Evolutionary conservation across 2,113 vertebrate genomes (phyloP).

Genomic region (Calidris pygmaea): DNA sequence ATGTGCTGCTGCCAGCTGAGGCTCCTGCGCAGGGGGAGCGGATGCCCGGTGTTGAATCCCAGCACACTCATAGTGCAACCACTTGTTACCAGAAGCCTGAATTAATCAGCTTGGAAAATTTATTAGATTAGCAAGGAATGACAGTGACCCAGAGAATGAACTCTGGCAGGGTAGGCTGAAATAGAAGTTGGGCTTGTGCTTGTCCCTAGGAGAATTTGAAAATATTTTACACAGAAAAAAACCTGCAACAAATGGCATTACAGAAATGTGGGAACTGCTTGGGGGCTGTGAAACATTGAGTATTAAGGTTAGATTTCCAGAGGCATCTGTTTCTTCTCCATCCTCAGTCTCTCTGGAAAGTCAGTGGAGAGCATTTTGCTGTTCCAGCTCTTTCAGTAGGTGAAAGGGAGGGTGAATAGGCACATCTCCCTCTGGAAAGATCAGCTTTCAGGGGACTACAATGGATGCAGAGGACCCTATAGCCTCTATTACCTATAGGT

Average conservation of each 20-base stretch:
- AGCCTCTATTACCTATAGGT: neutral
- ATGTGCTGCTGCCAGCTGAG: neutral
- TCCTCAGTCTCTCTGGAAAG: neutral
- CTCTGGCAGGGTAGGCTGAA: neutral
- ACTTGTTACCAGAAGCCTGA: neutral
- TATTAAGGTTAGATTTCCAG: neutral
- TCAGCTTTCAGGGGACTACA: neutral
- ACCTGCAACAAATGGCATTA: neutral
- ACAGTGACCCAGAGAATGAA: neutral
- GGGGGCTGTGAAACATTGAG: neutral
- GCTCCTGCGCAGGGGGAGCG: neutral
- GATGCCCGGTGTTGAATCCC: neutral
- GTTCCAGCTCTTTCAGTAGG: neutral
- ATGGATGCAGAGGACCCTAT: neutral
- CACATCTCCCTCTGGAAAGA: fast-evolving
- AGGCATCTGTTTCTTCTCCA: neutral
- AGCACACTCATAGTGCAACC: neutral
- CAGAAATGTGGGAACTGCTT: neutral
- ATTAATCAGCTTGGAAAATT: neutral
- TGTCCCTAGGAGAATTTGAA: neutral
- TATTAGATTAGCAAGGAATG: neutral
- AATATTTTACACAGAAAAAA: conserved; percentile 1
- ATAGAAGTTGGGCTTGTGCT: neutral
- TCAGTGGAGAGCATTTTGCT: neutral
- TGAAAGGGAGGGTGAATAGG: neutral